Evolutionary conservation across 2,888 invertebrate genomes (phyloP), one percentile per base, ranked within the genome.

Genomic region (Meteorus colon): DNA sequence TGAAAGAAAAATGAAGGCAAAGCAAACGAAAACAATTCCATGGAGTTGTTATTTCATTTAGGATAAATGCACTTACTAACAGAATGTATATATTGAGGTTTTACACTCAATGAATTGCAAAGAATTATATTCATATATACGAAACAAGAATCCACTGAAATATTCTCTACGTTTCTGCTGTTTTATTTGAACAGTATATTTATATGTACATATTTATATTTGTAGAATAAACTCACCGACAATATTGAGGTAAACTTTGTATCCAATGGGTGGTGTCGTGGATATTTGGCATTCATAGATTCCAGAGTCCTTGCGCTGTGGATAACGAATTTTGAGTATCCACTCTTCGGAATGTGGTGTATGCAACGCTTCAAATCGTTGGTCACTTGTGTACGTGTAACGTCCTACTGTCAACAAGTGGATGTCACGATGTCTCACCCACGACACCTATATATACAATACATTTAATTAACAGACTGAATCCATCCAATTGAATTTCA

Each of bases 271-370:
- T 66, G 96, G 96, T 76, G 96, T 96, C 63, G 96, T 96, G 83
- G 95, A 95, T 88, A 96, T 95, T 91, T 96, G 96, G 88, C 96
- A 96, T 91, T 96, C 96, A 90, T 96, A 96, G 84, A 95, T 92
- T 48, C 95, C 95, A 5, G 93, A 92, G 87, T 95, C 95, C 84
- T 93, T 93, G 78, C 92, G 91, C 87, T 94, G 94, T 3, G 94
- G 93, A 88, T 94, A 94, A 77, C 93, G 91, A 87, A 94, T 94
- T 85, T 94, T 92, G 73, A 96, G 91, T 69, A 95, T 94, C 96
- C 96, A 96, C 89, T 96, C 96, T 89, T 96, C 96, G 69, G 95
- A 94, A 86, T 95, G 95, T 0, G 95, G 95, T 76, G 94, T 94
- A 90, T 96, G 96, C 82, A 95, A 93, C 65, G 95, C 96, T 89